Evolutionary conservation across 1,140 invertebrate genomes (phyloP).

Genomic region (Leptinotarsa lineolata): DNA sequence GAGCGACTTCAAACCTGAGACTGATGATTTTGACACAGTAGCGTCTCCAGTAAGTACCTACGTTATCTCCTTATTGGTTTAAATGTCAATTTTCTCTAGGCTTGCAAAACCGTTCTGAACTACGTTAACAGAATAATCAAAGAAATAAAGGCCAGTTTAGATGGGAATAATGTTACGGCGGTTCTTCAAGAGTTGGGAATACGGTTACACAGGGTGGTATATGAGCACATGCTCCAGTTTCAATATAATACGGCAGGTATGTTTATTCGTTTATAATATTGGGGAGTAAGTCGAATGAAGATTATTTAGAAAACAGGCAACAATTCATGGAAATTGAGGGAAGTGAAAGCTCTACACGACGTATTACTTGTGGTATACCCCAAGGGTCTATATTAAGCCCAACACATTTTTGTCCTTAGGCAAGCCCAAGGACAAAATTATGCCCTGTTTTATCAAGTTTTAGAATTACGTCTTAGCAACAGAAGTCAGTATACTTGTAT

Average conservation of each 20-base stretch:
- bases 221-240: constrained; percentile 93
- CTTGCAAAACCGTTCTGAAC: constrained; percentile 85
- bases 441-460: no score
- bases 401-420: no score
- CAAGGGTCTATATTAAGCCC: no score
- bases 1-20: constrained; percentile 94
- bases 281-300: no score
- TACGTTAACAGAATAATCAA: constrained; percentile 79
- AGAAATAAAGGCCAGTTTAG: constrained; percentile 82
- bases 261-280: not conserved
- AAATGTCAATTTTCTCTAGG: constrained; percentile 61
- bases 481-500: no score
- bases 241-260: constrained; percentile 92
- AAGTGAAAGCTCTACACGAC: no score
- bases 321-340: no score
- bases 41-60: constrained; percentile 65
- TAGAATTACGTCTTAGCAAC: no score
- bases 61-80: not conserved
- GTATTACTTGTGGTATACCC: no score
- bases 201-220: constrained; percentile 90
- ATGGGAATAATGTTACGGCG: constrained; percentile 90
- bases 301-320: no score
- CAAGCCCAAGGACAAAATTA: no score
- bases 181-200: constrained; percentile 88
- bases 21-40: constrained; percentile 74